phyloP scores from a whole-genome alignment of 2,113 vertebrate species.

The Grammomys dolichurus region DNA sequence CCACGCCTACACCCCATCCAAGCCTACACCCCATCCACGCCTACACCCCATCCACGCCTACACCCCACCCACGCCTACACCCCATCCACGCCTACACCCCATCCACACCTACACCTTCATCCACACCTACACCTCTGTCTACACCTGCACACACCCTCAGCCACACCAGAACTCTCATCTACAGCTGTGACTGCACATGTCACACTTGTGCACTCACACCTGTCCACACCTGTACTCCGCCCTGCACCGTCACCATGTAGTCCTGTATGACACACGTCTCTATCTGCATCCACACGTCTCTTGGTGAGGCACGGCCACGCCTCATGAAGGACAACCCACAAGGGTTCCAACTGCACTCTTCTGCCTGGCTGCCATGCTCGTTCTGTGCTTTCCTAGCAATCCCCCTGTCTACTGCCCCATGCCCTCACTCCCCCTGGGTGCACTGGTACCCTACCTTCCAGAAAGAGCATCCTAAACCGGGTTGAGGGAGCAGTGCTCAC shows the following conservation, averaged over 20 bases:
- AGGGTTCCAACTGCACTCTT: not conserved
- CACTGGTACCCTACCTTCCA: not conserved
- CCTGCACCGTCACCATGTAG: not conserved
- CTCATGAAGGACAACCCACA: not conserved
- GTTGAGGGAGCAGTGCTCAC: not conserved
- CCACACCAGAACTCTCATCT: too few relatives aligned
- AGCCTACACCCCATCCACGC: too few relatives aligned
- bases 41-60: not conserved
- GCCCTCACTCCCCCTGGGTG: not conserved
- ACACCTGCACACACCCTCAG: not conserved
- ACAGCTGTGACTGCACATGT: too few relatives aligned
- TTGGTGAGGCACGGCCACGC: not conserved
- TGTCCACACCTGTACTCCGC: too few relatives aligned
- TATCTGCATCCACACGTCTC: not conserved
- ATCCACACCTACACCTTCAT: not conserved
- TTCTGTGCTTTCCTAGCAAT: not conserved
- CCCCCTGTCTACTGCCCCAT: not conserved
- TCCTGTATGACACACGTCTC: too few relatives aligned
- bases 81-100: not conserved
- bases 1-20: too few relatives aligned
- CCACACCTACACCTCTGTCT: not conserved
- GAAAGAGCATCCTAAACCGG: slow-evolving; percentile 7
- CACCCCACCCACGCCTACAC: not conserved
- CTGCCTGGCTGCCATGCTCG: not conserved
- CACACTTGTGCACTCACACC: not conserved